Conservation (phyloP, 2,797 vertebrate genomes). For the Siniperca scherzeri region DNA sequence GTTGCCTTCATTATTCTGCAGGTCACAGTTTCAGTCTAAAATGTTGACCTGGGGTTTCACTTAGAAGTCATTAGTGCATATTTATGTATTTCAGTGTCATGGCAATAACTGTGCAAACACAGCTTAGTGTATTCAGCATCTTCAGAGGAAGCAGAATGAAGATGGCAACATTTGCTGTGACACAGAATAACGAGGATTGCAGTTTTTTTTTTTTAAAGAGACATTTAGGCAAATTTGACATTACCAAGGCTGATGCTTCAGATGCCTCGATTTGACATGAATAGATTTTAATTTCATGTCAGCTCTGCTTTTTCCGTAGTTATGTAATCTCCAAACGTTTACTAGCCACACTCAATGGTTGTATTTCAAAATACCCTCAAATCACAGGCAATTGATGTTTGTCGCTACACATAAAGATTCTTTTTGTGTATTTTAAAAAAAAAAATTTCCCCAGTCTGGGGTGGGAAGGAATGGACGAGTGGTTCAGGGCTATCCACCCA, state of each 20-base stretch:
- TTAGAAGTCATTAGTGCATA: slow-evolving; percentile 30
- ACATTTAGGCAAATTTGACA: slow-evolving; percentile 12
- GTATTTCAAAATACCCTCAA: neutral
- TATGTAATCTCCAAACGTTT: slow-evolving; percentile 9
- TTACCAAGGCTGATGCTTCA: slow-evolving; percentile 18
- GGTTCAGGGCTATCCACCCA: slow-evolving; percentile 75
- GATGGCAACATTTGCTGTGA: neutral
- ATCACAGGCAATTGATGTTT: neutral
- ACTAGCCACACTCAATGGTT: neutral
- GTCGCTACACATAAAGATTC: neutral
- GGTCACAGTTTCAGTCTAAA: slow-evolving; percentile 33
- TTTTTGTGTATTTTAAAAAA: too few relatives aligned
- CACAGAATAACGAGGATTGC: neutral
- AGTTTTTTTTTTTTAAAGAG: neutral
- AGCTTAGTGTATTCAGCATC: slow-evolving; percentile 19
- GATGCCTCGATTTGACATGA: neutral
- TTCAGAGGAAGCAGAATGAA: neutral
- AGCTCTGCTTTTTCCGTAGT: neutral
- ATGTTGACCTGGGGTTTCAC: slow-evolving; percentile 17
- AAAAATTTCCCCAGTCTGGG: slow-evolving; percentile 73
- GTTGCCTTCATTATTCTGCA: slow-evolving; percentile 24
- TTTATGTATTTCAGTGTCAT: slow-evolving; percentile 5
- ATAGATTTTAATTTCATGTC: slow-evolving; percentile 34
- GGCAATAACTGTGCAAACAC: slow-evolving; percentile 20
- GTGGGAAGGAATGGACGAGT: slow-evolving; percentile 81